Evolutionary conservation across 2,888 invertebrate species (phyloP).

Genomic region (Maniola hyperantus): DNA sequence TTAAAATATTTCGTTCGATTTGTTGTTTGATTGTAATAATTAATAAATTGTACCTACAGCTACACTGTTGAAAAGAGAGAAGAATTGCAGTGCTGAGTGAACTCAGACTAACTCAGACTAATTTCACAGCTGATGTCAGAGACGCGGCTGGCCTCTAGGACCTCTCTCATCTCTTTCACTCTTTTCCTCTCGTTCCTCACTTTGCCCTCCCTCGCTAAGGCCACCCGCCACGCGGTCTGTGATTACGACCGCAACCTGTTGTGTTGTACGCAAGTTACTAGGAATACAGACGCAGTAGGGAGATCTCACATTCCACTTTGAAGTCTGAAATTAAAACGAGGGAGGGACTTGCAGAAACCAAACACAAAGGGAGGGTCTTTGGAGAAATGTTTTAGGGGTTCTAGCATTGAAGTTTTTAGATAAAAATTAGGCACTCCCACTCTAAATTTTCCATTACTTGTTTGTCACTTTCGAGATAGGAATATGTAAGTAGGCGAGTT

Average conservation of each 20-base stretch:
- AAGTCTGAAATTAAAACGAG: constrained; percentile 9
- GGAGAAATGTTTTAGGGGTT: not conserved
- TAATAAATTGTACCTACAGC: no score
- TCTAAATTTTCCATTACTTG: no score
- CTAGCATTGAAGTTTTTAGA: no score
- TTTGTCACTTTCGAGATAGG: no score
- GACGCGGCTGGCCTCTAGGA: not conserved
- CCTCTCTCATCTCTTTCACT: not conserved
- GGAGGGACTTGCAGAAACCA: constrained; percentile 3
- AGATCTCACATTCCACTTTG: constrained; percentile 41
- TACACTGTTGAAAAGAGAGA: no score
- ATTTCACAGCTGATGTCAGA: no score
- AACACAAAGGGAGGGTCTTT: not conserved
- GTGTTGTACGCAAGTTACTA: constrained; percentile 74
- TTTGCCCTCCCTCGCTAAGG: not conserved
- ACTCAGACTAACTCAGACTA: no score
- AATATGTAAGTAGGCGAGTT: no score
- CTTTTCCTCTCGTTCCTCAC: not conserved
- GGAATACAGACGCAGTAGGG: constrained; percentile 55
- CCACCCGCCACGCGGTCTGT: constrained; percentile 27
- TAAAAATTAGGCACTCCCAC: no score
- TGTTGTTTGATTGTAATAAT: no score
- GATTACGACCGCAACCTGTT: constrained; percentile 64
- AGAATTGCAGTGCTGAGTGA: no score
- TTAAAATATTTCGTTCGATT: no score